Percentiles rank a stretch among this genome's conserved stretches.
These are phyloP conservation scores for Gymnocypris eckloni DNA, from an alignment of 2,797 vertebrate genomes.

Conservation along the genomic window DNA sequence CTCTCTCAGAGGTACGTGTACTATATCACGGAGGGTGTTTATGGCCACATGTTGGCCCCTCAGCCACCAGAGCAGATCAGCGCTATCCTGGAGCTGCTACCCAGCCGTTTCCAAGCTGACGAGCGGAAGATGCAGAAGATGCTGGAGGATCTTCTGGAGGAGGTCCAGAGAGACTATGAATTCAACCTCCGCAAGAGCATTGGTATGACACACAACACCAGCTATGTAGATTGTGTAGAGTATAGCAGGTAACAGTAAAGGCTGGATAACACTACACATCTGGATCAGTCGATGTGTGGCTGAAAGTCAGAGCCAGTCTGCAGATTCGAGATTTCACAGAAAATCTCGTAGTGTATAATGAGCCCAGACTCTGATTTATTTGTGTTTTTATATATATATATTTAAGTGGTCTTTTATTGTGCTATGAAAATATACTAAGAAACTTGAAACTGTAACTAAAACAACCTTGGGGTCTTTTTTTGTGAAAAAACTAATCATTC, in stretches of 20 bases:
- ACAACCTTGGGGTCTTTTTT: not conserved
- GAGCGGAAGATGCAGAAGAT: conserved; percentile 67
- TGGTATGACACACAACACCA: conserved; percentile 74
- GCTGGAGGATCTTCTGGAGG: conserved; percentile 72
- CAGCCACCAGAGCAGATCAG: conserved; percentile 76
- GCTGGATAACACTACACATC: not conserved
- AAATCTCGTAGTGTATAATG: too few species aligned
- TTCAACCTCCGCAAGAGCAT: conserved; percentile 84
- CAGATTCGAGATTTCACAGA: too few species aligned
- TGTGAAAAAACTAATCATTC: not conserved
- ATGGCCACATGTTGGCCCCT: conserved; percentile 79
- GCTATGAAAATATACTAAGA: too few species aligned
- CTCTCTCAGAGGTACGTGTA: conserved; percentile 83
- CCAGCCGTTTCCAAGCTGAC: conserved; percentile 62
- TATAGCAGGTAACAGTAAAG: not conserved
- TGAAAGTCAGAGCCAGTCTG: too few species aligned
- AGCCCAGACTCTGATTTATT: too few species aligned
- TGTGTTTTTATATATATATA: too few species aligned
- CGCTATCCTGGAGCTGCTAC: conserved; percentile 77
- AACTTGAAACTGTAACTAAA: too few species aligned
- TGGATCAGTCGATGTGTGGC: too few species aligned
- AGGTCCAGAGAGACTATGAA: conserved; percentile 80
- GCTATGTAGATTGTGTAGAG: not conserved
- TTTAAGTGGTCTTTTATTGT: too few species aligned
- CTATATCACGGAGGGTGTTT: conserved; percentile 82